Percentiles rank a stretch among this genome's conserved stretches.
Evolutionary conservation across 2,888 invertebrate genomes (phyloP).

Genomic region (Phaonia tiefii): DNA sequence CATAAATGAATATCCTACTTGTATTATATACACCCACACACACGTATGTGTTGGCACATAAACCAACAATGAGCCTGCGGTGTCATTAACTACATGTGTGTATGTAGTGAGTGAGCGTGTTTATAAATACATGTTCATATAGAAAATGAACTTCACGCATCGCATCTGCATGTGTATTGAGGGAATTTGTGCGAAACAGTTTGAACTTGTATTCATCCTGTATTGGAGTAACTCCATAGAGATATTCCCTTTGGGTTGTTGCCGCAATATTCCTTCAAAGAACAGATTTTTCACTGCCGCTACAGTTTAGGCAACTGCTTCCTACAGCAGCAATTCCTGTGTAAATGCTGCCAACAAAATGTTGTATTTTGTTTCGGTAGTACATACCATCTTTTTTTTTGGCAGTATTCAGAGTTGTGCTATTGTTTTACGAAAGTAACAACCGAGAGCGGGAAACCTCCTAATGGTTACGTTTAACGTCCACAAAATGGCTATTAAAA

Average conservation of each 20-base stretch:
- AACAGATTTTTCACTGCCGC: neutral
- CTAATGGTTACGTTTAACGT: constrained; percentile 47
- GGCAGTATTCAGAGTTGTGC: neutral
- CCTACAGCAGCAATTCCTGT: neutral
- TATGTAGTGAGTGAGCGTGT: constrained; percentile 38
- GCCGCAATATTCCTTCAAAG: neutral
- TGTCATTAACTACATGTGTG: constrained; percentile 46
- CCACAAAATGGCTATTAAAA: constrained; percentile 58
- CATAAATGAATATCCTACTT: constrained; percentile 17
- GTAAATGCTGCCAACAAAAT: constrained; percentile 57
- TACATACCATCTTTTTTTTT: too few species aligned
- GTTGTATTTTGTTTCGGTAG: constrained; percentile 28
- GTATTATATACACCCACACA: neutral
- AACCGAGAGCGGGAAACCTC: neutral
- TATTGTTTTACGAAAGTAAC: neutral
- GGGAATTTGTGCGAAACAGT: neutral
- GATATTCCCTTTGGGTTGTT: neutral
- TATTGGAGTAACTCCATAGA: neutral
- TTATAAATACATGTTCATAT: neutral
- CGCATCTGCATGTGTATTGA: neutral
- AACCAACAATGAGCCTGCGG: constrained; percentile 60
- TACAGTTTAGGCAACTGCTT: neutral
- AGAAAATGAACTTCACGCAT: neutral
- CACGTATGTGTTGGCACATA: constrained; percentile 49
- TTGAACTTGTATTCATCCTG: neutral